Evolutionary conservation across 2,113 vertebrate genomes (phyloP).

Genomic region (Macquaria ambigua): DNA sequence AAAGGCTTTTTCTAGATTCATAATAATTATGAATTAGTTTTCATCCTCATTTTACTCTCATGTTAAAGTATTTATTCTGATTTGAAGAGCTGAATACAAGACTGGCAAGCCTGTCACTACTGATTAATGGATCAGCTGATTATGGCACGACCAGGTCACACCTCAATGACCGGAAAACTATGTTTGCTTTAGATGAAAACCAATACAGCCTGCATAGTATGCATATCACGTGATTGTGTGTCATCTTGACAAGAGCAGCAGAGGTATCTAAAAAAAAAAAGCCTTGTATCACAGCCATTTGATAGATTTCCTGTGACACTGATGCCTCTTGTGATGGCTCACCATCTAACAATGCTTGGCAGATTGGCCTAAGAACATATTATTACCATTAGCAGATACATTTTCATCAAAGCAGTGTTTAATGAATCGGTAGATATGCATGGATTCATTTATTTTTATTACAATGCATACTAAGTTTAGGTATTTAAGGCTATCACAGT

Average conservation of each 20-base stretch:
- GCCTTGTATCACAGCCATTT: not conserved
- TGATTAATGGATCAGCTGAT: not conserved
- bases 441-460: not conserved
- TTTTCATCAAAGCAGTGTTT: not conserved
- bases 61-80: not conserved
- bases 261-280: not conserved
- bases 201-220: not conserved
- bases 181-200: not conserved
- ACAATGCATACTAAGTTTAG: not conserved
- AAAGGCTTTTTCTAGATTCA: not conserved
- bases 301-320: constrained; percentile 14
- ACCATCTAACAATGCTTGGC: not conserved
- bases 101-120: not conserved
- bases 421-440: constrained; percentile 15
- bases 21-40: not conserved
- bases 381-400: constrained; percentile 18
- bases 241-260: not conserved
- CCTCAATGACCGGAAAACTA: not conserved
- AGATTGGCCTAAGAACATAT: constrained; percentile 1
- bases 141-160: not conserved
- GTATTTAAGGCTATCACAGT: not conserved
- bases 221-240: not conserved
- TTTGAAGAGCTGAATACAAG: not conserved
- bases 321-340: not conserved
- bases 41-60: not conserved